Conservation (phyloP, 2,113 vertebrate genomes). For the Eptatretus burgeri region DNA sequence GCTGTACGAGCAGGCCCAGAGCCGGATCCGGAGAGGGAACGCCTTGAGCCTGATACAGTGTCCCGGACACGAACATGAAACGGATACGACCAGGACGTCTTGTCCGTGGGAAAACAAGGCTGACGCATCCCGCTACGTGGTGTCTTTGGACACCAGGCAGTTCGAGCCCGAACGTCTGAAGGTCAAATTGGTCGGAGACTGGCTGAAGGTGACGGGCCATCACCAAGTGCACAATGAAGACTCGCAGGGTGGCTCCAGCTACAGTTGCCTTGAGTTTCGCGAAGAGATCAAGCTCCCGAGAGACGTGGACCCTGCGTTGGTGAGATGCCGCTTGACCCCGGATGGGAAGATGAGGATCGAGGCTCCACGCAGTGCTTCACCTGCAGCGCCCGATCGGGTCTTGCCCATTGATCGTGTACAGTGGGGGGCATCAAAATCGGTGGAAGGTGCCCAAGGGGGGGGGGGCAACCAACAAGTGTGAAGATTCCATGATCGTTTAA, state of each 20-base stretch:
- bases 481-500: too few species aligned
- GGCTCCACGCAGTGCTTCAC: not conserved
- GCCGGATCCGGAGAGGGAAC: too few species aligned
- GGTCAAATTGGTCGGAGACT: not conserved
- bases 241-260: not conserved
- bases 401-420: not conserved
- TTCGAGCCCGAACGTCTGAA: not conserved
- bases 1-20: too few species aligned
- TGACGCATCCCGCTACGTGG: not conserved
- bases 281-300: conserved; percentile 2
- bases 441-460: too few species aligned
- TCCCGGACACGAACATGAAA: too few species aligned
- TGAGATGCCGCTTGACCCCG: not conserved
- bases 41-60: too few species aligned
- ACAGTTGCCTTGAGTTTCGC: not conserved
- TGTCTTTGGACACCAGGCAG: not conserved
- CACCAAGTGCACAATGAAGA: not conserved
- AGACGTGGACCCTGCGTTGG: not conserved
- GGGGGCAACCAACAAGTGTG: too few species aligned
- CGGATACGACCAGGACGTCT: too few species aligned
- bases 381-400: not conserved
- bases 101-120: too few species aligned
- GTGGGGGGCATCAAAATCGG: too few species aligned
- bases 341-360: conserved; percentile 4
- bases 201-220: not conserved